phyloP scores from a whole-genome alignment of 2,113 vertebrate species.

The Ibidorhyncha struthersii region DNA sequence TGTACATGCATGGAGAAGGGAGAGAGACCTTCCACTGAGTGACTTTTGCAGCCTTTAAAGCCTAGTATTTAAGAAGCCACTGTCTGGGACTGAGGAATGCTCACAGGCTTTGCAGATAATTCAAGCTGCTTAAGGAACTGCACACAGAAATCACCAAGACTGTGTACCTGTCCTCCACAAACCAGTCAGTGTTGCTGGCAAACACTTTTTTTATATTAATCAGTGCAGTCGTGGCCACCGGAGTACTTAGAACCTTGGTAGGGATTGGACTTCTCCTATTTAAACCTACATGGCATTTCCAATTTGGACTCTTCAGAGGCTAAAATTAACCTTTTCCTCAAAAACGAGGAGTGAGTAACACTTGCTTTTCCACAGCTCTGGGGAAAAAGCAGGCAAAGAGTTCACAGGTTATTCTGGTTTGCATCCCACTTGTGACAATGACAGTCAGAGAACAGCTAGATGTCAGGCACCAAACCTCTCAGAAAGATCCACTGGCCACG shows the following conservation, averaged over 20 bases:
- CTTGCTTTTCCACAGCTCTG: neutral
- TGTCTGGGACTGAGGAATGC: neutral
- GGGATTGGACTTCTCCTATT: neutral
- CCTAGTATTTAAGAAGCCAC: neutral
- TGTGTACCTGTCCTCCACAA: slow-evolving; percentile 46
- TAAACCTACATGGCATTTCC: neutral
- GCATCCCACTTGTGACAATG: neutral
- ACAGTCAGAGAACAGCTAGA: neutral
- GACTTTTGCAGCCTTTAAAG: neutral
- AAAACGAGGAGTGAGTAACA: neutral
- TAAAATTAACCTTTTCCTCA: neutral
- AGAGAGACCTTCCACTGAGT: neutral
- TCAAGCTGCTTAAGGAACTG: neutral
- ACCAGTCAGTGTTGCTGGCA: slow-evolving; percentile 30
- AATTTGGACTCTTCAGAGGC: neutral
- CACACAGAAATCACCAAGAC: neutral
- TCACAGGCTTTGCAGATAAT: neutral
- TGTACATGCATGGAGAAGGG: rapidly evolving
- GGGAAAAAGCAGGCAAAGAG: neutral
- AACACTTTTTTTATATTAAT: slow-evolving; percentile 29
- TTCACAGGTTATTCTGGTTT: neutral
- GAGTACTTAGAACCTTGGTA: slow-evolving; percentile 52
- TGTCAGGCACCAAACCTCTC: neutral
- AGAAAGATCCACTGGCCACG: neutral
- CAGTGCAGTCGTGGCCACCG: slow-evolving; percentile 47